Evolutionary conservation across 2,113 vertebrate genomes (phyloP).

Genomic region (Ellobius talpinus): DNA sequence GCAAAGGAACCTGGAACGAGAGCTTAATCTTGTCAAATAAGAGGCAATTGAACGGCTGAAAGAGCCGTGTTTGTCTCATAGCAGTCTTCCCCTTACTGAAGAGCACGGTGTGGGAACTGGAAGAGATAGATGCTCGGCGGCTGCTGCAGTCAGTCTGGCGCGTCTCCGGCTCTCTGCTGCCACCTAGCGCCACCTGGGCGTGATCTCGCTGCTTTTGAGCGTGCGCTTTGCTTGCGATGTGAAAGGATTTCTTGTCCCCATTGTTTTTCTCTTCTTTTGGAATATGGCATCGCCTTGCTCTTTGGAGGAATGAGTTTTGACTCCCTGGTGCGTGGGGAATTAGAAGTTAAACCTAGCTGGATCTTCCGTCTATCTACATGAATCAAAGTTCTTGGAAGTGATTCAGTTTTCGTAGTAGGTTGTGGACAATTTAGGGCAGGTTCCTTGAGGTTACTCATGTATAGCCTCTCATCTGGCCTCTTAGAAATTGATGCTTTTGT

Average conservation of each 20-base stretch:
- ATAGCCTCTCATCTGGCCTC: neutral
- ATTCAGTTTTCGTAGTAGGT: neutral
- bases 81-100: neutral
- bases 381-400: neutral
- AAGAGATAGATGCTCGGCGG: rapidly evolving
- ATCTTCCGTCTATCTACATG: neutral
- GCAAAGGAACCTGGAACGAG: neutral
- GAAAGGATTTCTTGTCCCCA: neutral
- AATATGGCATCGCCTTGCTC: neutral
- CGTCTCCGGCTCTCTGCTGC: conserved; percentile 38
- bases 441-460: neutral
- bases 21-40: neutral
- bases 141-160: too few relatives aligned
- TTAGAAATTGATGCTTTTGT: neutral
- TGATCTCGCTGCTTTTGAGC: neutral
- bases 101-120: neutral
- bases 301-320: conserved; percentile 28
- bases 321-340: neutral
- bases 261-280: neutral
- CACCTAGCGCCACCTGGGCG: conserved; percentile 23
- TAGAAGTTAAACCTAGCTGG: neutral
- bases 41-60: neutral
- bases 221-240: neutral
- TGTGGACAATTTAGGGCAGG: neutral
- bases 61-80: neutral